Evolutionary conservation across 2,888 invertebrate genomes (phyloP), one percentile per base, ranked within the genome.

Genomic region (Odontomyia ornata): DNA sequence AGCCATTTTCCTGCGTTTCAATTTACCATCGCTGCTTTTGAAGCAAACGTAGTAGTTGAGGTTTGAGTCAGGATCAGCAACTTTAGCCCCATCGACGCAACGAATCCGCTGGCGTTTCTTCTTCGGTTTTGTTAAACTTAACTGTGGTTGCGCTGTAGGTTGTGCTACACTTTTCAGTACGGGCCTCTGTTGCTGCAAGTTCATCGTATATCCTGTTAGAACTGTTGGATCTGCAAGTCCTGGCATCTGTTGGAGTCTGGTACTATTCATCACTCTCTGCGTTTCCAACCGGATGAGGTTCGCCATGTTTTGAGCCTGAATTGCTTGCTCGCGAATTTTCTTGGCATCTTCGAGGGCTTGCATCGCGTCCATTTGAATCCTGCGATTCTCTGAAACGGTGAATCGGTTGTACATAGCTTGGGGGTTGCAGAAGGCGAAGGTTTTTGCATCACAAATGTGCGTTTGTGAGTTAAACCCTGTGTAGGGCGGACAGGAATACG

Each of bases 41-140:
- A 86, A 88, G 82, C 89, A 89, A 28, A 88, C 85, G 80, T 88
- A 89, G 78, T 89, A 89, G 81, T 85, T 87, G 46, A 81, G 84
- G 7, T 86, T 84, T 0, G 89, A 89, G 1, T 84, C 84, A 64
- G 85, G 84, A 81, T 89, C 89, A 1, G 86, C 84, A 9, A 86
- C 84, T 81, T 88, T 89, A 36, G 88, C 89, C 1, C 86, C 84
- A 77, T 86, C 86, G 30, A 83, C 83, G 77, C 88, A 88, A 76
- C 86, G 86, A 77, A 86, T 85, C 72, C 85, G 85, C 1, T 85
- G 82, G 72, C 84, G 85, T 78, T 84, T 86, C 0, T 9, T 36
- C 9, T 36, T 36, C 36, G 69, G 79, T 1, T 64, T 36, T 36
- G 9, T 9, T 9, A 36, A 36, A 36, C 9, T 36, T n/a, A n/a